Evolutionary conservation across 2,797 vertebrate species (phyloP).

Genomic region (Spondyliosoma cantharus): DNA sequence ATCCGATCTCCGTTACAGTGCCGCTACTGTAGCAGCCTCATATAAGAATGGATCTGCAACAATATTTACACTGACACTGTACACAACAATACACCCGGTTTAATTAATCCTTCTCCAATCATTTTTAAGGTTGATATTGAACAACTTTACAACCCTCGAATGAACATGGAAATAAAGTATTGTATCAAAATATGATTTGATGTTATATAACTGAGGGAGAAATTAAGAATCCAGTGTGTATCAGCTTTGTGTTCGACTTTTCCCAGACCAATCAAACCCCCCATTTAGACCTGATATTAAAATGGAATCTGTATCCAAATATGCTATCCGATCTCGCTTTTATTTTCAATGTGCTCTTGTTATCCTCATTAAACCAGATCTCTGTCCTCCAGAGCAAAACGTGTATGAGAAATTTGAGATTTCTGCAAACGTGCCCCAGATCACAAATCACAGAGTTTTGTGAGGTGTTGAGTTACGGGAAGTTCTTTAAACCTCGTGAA

Average conservation of each 20-base stretch:
- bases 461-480: too few relatives aligned
- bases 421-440: too few relatives aligned
- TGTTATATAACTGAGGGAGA: background rate
- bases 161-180: background rate
- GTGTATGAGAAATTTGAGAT: too few relatives aligned
- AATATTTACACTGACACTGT: constrained; percentile 14
- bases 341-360: too few relatives aligned
- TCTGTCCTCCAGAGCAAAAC: too few relatives aligned
- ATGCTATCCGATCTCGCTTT: too few relatives aligned
- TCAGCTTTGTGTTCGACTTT: background rate
- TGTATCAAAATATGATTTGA: background rate
- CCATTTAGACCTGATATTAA: background rate
- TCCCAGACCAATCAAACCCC: background rate
- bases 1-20: constrained; percentile 34
- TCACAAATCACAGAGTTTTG: too few relatives aligned
- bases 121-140: background rate
- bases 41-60: background rate
- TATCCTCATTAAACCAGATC: too few relatives aligned
- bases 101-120: background rate
- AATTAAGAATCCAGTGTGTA: background rate
- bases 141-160: background rate
- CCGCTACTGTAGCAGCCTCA: background rate
- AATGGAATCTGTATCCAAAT: too few relatives aligned
- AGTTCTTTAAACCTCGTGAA: too few relatives aligned
- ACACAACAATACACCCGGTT: constrained; percentile 1